phyloP scores from a whole-genome alignment of 1,140 invertebrate genomes.

The Phymorhynchus buccinoides region DNA sequence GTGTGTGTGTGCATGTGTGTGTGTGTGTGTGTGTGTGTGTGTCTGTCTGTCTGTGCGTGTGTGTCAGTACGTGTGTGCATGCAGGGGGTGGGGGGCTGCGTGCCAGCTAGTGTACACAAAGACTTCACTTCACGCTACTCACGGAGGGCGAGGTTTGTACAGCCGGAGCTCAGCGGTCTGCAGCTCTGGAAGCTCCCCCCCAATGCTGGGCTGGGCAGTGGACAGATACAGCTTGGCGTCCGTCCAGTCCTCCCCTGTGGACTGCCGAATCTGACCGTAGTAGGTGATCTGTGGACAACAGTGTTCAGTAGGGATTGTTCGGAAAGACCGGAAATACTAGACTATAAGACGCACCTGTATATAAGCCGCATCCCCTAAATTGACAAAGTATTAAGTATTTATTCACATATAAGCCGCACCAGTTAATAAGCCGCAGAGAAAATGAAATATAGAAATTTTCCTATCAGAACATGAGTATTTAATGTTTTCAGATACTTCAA shows the following conservation, averaged over 20 bases:
- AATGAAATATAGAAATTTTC: no score
- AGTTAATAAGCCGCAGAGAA: no score
- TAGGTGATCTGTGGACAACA: slow-evolving; percentile 68
- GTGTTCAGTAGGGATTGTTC: no score
- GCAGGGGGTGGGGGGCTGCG: not conserved
- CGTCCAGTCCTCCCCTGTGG: slow-evolving; percentile 74
- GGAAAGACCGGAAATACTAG: no score
- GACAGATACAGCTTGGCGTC: slow-evolving; percentile 72
- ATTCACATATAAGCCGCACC: no score
- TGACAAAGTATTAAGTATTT: no score
- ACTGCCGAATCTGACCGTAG: slow-evolving; percentile 73
- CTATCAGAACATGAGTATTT: no score
- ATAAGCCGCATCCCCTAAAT: no score
- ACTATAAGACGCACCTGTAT: no score
- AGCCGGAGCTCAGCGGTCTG: slow-evolving; percentile 37
- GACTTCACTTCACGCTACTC: not conserved
- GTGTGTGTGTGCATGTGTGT: not conserved
- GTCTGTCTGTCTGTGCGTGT: not conserved
- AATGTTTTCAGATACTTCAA: no score
- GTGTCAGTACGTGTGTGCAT: not conserved
- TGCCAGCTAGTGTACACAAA: not conserved
- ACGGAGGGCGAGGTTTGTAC: not conserved
- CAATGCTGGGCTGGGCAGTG: slow-evolving; percentile 73
- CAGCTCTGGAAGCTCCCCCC: slow-evolving; percentile 70
- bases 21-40: slow-evolving; percentile 25